A percentile compares a stretch with the other conserved stretches of the same genome.
These are phyloP conservation scores for Ptilodon capucinus DNA, from an alignment of 2,888 invertebrate species.

Conservation along the genomic window DNA sequence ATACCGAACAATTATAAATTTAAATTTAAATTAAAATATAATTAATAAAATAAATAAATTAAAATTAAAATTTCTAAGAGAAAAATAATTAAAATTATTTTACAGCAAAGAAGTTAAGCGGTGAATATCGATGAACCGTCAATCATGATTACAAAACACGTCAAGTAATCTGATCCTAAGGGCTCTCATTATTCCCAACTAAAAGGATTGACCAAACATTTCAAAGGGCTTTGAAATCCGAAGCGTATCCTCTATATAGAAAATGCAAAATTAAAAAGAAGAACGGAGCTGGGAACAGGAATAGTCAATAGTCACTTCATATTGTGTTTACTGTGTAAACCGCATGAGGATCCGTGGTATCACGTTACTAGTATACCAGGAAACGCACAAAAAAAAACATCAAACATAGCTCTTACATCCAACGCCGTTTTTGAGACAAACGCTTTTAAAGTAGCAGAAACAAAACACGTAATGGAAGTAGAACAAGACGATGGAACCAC, in stretches of 20 bases:
- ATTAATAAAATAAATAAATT: too few species aligned
- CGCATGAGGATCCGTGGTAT: conserved; percentile 73
- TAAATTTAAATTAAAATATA: too few species aligned
- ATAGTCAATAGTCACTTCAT: conserved; percentile 82
- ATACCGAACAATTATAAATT: too few species aligned
- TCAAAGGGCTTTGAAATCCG: conserved; percentile 65
- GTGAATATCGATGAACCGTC: conserved; percentile 52
- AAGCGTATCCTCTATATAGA: conserved; percentile 67
- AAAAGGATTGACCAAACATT: conserved; percentile 57
- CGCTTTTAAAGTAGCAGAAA: background rate
- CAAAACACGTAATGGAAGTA: conserved; percentile 40
- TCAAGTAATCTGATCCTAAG: conserved; percentile 58
- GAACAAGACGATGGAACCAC: conserved; percentile 8
- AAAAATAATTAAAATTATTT: background rate
- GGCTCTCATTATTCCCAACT: conserved; percentile 65
- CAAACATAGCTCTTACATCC: conserved; percentile 18
- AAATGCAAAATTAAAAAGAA: conserved; percentile 74
- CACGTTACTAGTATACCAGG: conserved; percentile 55
- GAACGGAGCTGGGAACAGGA: conserved; percentile 67
- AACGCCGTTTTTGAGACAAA: conserved; percentile 25
- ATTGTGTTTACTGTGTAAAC: conserved; percentile 78
- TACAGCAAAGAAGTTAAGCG: background rate
- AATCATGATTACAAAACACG: conserved; percentile 56
- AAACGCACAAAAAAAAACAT: conserved; percentile 17
- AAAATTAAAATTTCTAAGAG: too few species aligned